phyloP scores from a whole-genome alignment of 2,888 invertebrate species.

The Petrolisthes manimaculis region DNA sequence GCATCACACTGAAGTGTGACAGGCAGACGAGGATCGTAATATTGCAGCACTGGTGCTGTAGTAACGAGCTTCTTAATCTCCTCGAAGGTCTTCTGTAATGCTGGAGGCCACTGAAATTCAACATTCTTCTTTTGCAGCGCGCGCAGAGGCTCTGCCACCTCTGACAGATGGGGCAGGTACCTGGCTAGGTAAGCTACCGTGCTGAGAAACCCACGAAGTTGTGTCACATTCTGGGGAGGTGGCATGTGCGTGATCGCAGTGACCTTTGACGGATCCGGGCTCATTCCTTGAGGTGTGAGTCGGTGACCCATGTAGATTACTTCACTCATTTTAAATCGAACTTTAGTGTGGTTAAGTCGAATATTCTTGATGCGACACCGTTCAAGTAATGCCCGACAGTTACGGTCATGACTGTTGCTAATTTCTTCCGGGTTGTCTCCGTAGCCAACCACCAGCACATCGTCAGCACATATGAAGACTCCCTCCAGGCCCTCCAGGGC shows the following conservation, averaged over 20 bases:
- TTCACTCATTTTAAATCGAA: neutral
- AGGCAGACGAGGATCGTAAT: too few species aligned
- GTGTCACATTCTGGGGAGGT: neutral
- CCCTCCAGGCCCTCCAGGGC: slow-evolving; percentile 14
- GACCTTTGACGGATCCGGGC: neutral
- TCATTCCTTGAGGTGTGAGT: neutral
- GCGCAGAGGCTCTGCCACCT: neutral
- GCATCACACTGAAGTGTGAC: too few species aligned
- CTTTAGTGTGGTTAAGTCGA: neutral
- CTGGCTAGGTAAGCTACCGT: neutral
- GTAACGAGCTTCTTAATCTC: too few species aligned
- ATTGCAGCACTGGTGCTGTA: too few species aligned
- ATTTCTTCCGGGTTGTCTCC: neutral
- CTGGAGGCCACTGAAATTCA: too few species aligned
- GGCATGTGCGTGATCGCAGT: neutral
- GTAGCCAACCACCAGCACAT: neutral
- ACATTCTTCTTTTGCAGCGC: too few species aligned
- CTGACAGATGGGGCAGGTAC: neutral
- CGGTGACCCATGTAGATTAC: neutral
- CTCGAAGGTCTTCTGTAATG: too few species aligned
- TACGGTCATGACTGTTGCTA: neutral
- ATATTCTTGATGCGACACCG: neutral
- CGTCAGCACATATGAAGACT: neutral
- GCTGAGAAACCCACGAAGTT: neutral
- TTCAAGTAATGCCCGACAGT: neutral